Base-by-base conservation (phyloP, 2,797 vertebrate genomes). In the Dromococcyx pavoninus region DNA sequence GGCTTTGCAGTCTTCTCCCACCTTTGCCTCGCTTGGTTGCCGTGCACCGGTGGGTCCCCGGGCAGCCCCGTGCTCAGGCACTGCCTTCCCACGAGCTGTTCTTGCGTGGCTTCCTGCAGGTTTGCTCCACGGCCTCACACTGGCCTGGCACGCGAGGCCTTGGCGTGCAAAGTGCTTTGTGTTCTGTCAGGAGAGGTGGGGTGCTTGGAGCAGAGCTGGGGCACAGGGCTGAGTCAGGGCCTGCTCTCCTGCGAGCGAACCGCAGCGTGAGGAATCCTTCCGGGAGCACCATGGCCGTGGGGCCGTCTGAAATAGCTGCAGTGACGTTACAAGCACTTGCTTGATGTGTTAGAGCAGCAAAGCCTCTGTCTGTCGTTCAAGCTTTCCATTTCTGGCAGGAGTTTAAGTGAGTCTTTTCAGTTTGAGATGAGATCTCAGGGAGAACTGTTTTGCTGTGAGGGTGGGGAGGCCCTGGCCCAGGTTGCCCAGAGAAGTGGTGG, bases 1-100 rank as follows among this genome's bases (percentile, higher is more conserved):
- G 95, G 94, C 96, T 97, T 94, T 92, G 95, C 95, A 35, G 88
- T 89, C 58, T 89, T 81, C 85, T 93, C 83, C 91, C 50, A 37
- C 94, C 61, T 91, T 7, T 10, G 2, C 82, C 92, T 91, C 7
- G 83, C 94, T 96, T 93, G 37, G n/a, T 93, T 95, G 88, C 91
- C 79, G 89, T 81, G 83, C 92, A 58, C 51, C 7, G 6, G 66
- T 54, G 72, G 77, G 65, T 78, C 57, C 77, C 78, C 35, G 73
- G 37, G 58, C 66, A 58, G 60, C 71, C 80, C 75, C 74, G 16
- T 71, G 86, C 92, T 95, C 83, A 70, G 21, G 28, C 4, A 2
- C 93, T 90, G 30, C 11, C 4, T 77, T 71, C 64, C 64, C 70
- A 5, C 46, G 57, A 2, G 7, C 81, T 89, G 89, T 78, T 66